Conservation (phyloP, 1,140 invertebrate genomes). For the Asbolus verrucosus region DNA sequence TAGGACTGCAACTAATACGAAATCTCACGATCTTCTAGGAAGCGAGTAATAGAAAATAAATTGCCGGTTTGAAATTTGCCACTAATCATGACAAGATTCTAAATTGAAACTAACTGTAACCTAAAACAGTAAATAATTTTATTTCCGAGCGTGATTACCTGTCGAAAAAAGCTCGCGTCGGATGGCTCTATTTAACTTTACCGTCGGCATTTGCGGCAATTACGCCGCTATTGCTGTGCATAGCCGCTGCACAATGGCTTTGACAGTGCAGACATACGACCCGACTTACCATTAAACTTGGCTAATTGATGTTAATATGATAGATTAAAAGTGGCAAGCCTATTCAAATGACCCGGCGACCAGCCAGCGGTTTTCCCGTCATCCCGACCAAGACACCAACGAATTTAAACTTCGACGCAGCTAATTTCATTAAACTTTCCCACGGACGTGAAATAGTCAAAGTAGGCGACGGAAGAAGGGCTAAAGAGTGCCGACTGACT, state of each 20-base stretch:
- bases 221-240: background rate
- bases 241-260: conserved; percentile 14
- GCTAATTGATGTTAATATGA: conserved; percentile 51
- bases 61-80: conserved; percentile 22
- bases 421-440: too few relatives aligned
- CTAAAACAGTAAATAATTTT: conserved; percentile 8
- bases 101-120: conserved; percentile 11
- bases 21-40: conserved; percentile 34
- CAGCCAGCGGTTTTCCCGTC: conserved; percentile 19
- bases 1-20: conserved; percentile 25
- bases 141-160: conserved; percentile 11
- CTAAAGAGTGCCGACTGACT: too few relatives aligned
- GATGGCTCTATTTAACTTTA: conserved; percentile 1
- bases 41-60: conserved; percentile 39
- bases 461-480: too few relatives aligned
- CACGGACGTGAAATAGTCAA: too few relatives aligned
- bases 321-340: conserved; percentile 42
- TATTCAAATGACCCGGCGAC: conserved; percentile 44
- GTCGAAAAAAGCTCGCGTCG: conserved; percentile 1
- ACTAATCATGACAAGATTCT: conserved; percentile 11
- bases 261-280: conserved; percentile 15
- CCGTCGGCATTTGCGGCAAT: conserved; percentile 5
- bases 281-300: too few relatives aligned
- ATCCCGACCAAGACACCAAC: too few relatives aligned
- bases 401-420: too few relatives aligned